A percentile compares a stretch with the other conserved stretches of the same genome.
These are phyloP conservation scores for Eupithecia centaureata DNA, from an alignment of 2,888 invertebrate genomes.

Conservation along the genomic window DNA sequence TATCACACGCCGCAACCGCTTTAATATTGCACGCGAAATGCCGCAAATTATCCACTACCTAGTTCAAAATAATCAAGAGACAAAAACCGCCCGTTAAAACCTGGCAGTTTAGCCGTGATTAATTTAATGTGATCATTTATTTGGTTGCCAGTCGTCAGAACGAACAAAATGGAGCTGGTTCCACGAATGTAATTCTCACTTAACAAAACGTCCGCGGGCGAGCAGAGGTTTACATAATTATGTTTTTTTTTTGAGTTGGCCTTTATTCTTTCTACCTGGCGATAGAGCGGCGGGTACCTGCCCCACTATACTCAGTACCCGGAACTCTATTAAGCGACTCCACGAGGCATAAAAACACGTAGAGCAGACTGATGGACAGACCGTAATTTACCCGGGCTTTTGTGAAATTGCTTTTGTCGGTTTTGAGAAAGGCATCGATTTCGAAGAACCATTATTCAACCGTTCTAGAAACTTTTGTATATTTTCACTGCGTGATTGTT, in stretches of 20 bases:
- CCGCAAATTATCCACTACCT: slow-evolving; percentile 50
- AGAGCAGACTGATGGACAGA: slow-evolving; percentile 67
- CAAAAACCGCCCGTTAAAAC: slow-evolving; percentile 45
- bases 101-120: slow-evolving; percentile 46
- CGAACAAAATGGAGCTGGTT: slow-evolving; percentile 38
- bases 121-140: slow-evolving; percentile 49
- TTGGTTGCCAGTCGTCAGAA: slow-evolving; percentile 43
- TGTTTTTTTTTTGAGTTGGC: slow-evolving; percentile 55
- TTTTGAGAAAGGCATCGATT: slow-evolving; percentile 39
- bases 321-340: slow-evolving; percentile 77
- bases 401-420: slow-evolving; percentile 57
- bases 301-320: slow-evolving; percentile 70
- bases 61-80: slow-evolving; percentile 47
- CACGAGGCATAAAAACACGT: slow-evolving; percentile 70
- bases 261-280: slow-evolving; percentile 70
- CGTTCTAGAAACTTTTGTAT: slow-evolving; percentile 33
- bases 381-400: slow-evolving; percentile 63
- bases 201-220: slow-evolving; percentile 56
- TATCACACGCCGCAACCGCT: slow-evolving; percentile 35
- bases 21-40: slow-evolving; percentile 43
- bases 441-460: slow-evolving; percentile 36
- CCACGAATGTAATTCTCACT: slow-evolving; percentile 51
- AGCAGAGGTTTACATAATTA: slow-evolving; percentile 56
- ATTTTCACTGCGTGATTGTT: slow-evolving; percentile 24
- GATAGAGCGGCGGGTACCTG: slow-evolving; percentile 65